These are phyloP conservation scores for Pteromalus puparum DNA, from an alignment of 1,140 invertebrate genomes.

Conservation along the genomic window DNA sequence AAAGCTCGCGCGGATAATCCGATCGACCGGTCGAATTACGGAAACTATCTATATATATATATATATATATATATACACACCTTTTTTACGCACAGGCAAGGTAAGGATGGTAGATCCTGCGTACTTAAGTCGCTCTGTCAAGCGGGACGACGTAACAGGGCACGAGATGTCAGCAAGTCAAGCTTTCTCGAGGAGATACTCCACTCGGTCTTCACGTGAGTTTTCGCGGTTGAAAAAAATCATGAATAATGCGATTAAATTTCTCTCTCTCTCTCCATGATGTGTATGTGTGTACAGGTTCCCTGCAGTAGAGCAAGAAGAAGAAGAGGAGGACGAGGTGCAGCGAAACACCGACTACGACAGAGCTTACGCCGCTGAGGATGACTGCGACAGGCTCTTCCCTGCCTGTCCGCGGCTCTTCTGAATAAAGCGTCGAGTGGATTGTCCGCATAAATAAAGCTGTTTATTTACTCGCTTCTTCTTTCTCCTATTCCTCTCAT, in stretches of 20 bases:
- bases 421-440: constrained; percentile 49
- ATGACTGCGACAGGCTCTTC: constrained; percentile 60
- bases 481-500: background rate
- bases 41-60: background rate
- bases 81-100: constrained; percentile 68
- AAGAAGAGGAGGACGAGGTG: background rate
- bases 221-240: constrained; percentile 48
- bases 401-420: constrained; percentile 58
- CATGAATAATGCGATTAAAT: background rate
- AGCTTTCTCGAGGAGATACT: constrained; percentile 78
- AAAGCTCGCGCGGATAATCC: background rate
- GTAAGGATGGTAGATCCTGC: constrained; percentile 76
- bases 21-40: constrained; percentile 6
- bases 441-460: background rate
- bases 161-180: constrained; percentile 47
- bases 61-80: background rate
- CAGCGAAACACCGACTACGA: constrained; percentile 58
- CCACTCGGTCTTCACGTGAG: constrained; percentile 79
- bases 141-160: constrained; percentile 68
- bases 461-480: constrained; percentile 2
- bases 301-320: background rate
- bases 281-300: background rate
- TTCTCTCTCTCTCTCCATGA: background rate
- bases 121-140: constrained; percentile 78
- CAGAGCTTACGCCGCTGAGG: constrained; percentile 55